Evolutionary conservation across 2,888 invertebrate genomes (phyloP), one percentile per base, ranked within the genome.

Genomic region (Lagria hirta): DNA sequence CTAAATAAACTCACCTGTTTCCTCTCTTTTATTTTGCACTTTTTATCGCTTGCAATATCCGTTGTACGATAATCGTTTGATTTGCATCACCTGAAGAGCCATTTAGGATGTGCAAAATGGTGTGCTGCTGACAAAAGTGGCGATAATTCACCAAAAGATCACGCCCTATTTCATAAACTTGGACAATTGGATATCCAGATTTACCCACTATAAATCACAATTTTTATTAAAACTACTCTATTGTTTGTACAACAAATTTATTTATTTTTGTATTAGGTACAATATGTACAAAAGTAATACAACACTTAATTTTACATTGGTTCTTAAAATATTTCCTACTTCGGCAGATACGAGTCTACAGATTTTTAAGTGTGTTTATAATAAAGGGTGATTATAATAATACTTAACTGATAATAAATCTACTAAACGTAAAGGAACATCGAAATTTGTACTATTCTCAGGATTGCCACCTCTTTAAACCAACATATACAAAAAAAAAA

Each of bases 241-340:
- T 30, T 38, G 30, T 28, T 27, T 23, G 30, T 30, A 41, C 46
- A 46, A 46, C 46, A 46, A 42, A 42, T 42, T 41, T 42, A 32
- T 36, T 34, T n/a, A n/a, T n/a, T n/a, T n/a, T 26, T 24, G 26
- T 22, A 10, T 14, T 43, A 28, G 18, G 29, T 38, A 42, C 41
- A 36, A 8, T 47, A 35, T 47, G 36, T 47, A 47, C 47, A 47
- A 47, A 42, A 47, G 37, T 36, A 42, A 47, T 24, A 33, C 24
- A 37, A 47, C 42, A 42, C 34, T 40, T 22, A 40, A 27, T 28
- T 27, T 47, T 47, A 47, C 47, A 47, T 42, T 47, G 47, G 47
- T 46, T 36, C 46, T 42, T 42, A 42, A 15, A 43, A 23, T 43
- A 30, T 8, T 21, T 26, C 4, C 36, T 43, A 43, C 15, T 41